These are phyloP conservation scores for Ctenopoma multispine DNA, from an alignment of 2,797 vertebrate species.

Conservation along the genomic window DNA sequence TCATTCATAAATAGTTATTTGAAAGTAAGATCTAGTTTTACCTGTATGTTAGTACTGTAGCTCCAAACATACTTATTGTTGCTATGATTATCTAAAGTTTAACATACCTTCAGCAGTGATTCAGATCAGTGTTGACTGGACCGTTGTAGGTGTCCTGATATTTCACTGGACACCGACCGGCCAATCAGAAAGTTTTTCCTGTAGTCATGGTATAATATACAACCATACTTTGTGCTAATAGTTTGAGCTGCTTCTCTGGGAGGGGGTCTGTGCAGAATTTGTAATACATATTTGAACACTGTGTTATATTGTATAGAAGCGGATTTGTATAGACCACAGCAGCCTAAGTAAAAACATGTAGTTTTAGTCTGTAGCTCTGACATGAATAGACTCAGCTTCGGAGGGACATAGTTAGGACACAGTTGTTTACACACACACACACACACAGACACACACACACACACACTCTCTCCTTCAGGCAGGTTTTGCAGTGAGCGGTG, in stretches of 20 bases:
- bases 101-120: not conserved
- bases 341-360: conserved; percentile 13
- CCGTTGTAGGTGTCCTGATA: conserved; percentile 17
- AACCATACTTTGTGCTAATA: not conserved
- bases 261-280: not conserved
- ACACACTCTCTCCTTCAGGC: conserved; percentile 71
- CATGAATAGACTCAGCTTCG: conserved; percentile 61
- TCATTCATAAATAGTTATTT: too few species aligned
- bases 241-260: not conserved
- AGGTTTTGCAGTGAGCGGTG: conserved; percentile 80
- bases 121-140: conserved; percentile 11
- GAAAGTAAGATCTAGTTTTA: not conserved
- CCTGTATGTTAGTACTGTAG: not conserved
- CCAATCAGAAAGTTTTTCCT: conserved; percentile 32
- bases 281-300: not conserved
- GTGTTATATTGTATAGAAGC: not conserved
- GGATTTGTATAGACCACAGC: conserved; percentile 16
- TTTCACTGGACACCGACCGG: conserved; percentile 29
- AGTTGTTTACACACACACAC: conserved; percentile 58
- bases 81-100: conserved; percentile 4
- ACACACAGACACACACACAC: conserved; percentile 29
- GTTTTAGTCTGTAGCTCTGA: conserved; percentile 33
- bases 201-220: conserved; percentile 3
- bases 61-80: not conserved
- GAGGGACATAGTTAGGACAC: conserved; percentile 57